Percentiles rank a stretch among this genome's conserved stretches.
phyloP scores from a whole-genome alignment of 2,113 vertebrate species.

The Arvicanthis niloticus region DNA sequence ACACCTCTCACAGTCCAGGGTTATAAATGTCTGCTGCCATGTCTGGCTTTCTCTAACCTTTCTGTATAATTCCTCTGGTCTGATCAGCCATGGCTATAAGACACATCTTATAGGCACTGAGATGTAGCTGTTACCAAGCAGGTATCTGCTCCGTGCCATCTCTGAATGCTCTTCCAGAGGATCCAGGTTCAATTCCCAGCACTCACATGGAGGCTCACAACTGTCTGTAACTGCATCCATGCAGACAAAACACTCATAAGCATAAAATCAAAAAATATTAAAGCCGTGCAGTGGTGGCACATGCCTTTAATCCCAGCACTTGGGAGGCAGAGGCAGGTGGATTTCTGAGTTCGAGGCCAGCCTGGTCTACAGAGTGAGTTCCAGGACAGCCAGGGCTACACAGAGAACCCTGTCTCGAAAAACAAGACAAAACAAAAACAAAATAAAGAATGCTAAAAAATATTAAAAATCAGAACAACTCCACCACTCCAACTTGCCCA shows the following conservation, averaged over 20 bases:
- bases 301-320: too few species aligned
- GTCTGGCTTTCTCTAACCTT: not conserved
- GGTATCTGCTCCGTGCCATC: not conserved
- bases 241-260: not conserved
- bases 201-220: not conserved
- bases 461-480: not conserved
- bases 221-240: not conserved
- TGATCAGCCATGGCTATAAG: not conserved
- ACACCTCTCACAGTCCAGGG: not conserved
- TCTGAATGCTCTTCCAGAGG: not conserved
- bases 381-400: too few species aligned
- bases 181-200: not conserved
- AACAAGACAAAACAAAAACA: too few species aligned
- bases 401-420: too few species aligned
- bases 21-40: accelerated
- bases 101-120: not conserved
- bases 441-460: not conserved
- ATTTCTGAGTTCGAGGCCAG: too few species aligned
- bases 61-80: not conserved
- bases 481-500: not conserved
- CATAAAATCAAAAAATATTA: not conserved
- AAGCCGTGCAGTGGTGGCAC: too few species aligned
- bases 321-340: too few species aligned
- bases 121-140: not conserved
- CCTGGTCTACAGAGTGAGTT: too few species aligned